phyloP scores from a whole-genome alignment of 2,888 invertebrate genomes.

The Tenthredo amoena region DNA sequence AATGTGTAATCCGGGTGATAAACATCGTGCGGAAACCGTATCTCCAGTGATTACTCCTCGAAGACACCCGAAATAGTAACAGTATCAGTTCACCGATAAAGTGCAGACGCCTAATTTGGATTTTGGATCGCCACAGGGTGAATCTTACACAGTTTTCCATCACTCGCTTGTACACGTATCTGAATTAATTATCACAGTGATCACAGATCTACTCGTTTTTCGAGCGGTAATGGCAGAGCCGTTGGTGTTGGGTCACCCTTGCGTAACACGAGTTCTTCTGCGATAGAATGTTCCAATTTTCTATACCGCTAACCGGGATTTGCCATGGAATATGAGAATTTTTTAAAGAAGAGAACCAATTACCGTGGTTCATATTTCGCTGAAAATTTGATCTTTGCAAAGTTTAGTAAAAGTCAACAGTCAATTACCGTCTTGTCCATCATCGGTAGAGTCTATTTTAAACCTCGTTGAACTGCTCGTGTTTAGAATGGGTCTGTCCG shows the following conservation, averaged over 20 bases:
- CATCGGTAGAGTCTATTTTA: slow-evolving; percentile 28
- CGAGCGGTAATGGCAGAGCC: not conserved
- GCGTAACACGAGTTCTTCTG: not conserved
- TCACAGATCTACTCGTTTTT: not conserved
- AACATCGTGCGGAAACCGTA: not conserved
- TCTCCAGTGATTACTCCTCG: not conserved
- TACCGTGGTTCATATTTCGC: not conserved
- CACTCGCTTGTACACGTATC: not conserved
- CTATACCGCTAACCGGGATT: not conserved
- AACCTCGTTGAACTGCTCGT: not conserved
- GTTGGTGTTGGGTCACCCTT: not conserved
- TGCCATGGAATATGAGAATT: not conserved
- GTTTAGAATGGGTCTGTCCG: slow-evolving; percentile 20
- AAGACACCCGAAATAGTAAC: not conserved
- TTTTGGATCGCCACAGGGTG: not conserved
- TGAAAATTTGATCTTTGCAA: slow-evolving; percentile 2
- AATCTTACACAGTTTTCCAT: not conserved
- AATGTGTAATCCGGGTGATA: slow-evolving; percentile 54
- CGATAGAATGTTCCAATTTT: not conserved
- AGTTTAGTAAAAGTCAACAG: not conserved
- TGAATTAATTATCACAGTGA: not conserved
- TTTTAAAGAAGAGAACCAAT: not conserved
- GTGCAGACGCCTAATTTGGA: slow-evolving; percentile 5
- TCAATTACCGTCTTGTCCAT: slow-evolving; percentile 17
- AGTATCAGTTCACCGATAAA: not conserved